Conservation (phyloP, 2,888 invertebrate species). For the Drosophila quinaria region DNA sequence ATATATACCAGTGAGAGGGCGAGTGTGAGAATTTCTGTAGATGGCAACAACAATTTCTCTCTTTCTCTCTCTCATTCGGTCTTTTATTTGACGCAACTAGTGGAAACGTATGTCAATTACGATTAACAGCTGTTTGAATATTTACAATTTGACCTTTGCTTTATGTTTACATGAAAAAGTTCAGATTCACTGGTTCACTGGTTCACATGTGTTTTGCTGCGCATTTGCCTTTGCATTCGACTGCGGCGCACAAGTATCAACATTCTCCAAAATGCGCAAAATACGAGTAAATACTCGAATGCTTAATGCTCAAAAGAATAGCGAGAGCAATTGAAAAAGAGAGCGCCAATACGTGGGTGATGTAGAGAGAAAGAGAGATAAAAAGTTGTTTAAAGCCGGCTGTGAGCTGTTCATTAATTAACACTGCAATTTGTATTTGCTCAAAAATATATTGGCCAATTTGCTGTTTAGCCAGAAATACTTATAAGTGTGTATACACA, state of each 20-base stretch:
- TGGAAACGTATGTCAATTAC: conserved; percentile 29
- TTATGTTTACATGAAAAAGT: conserved; percentile 26
- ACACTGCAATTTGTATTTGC: neutral
- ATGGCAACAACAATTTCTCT: conserved; percentile 2
- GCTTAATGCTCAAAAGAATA: conserved; percentile 1
- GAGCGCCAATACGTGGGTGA: conserved; percentile 4
- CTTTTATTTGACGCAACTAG: conserved; percentile 28
- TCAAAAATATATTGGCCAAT: conserved; percentile 14
- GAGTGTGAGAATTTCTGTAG: conserved; percentile 14
- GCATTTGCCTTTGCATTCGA: conserved; percentile 34
- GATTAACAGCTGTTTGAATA: conserved; percentile 21
- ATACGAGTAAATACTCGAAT: neutral
- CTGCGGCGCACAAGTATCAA: conserved; percentile 26
- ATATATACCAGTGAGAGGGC: conserved; percentile 23
- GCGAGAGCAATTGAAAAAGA: neutral
- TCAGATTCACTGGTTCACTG: conserved; percentile 25
- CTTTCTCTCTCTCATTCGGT: neutral
- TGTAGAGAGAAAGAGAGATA: neutral
- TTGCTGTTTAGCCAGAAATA: conserved; percentile 31
- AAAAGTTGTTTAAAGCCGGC: conserved; percentile 12
- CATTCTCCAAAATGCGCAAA: conserved; percentile 16
- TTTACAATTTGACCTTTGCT: conserved; percentile 11
- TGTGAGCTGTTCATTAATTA: conserved; percentile 22
- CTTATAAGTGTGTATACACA: neutral
- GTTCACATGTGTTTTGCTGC: conserved; percentile 33